These are phyloP conservation scores for Otolemur crassicaudatus DNA, from an alignment of 2,797 vertebrate genomes.

Conservation along the genomic window DNA sequence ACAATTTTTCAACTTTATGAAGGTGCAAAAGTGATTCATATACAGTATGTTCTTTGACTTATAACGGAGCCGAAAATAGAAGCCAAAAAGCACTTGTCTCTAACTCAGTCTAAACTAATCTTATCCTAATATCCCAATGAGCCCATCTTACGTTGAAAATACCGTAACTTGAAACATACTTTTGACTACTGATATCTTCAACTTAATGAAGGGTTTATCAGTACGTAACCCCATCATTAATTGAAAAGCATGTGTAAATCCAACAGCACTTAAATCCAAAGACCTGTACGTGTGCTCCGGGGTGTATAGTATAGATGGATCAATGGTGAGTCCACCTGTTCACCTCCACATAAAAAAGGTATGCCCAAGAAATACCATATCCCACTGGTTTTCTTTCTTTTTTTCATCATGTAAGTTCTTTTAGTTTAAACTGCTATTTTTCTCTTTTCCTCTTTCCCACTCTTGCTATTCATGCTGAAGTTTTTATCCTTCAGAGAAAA, in stretches of 20 bases:
- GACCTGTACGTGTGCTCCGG: too few relatives aligned
- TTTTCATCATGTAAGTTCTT: background rate
- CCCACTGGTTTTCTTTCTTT: background rate
- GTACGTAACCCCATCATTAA: background rate
- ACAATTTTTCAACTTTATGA: background rate
- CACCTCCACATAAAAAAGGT: background rate
- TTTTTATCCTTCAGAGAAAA: background rate
- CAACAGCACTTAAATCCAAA: background rate
- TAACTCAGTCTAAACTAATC: too few relatives aligned
- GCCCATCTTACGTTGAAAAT: background rate
- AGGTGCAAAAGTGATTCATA: background rate
- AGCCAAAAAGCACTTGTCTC: too few relatives aligned
- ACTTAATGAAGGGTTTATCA: background rate
- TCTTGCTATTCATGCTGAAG: background rate
- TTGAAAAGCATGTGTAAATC: background rate
- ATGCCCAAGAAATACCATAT: background rate
- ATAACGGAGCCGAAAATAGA: background rate
- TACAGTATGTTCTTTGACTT: background rate
- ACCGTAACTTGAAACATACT: background rate
- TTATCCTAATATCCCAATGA: background rate
- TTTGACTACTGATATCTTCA: background rate
- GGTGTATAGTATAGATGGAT: background rate
- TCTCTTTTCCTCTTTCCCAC: background rate
- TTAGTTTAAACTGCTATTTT: background rate
- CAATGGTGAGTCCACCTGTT: background rate